A percentile compares a stretch with the other conserved stretches of the same genome.
Evolutionary conservation across 2,888 invertebrate genomes (phyloP).

Genomic region (Platypus cylindrus): DNA sequence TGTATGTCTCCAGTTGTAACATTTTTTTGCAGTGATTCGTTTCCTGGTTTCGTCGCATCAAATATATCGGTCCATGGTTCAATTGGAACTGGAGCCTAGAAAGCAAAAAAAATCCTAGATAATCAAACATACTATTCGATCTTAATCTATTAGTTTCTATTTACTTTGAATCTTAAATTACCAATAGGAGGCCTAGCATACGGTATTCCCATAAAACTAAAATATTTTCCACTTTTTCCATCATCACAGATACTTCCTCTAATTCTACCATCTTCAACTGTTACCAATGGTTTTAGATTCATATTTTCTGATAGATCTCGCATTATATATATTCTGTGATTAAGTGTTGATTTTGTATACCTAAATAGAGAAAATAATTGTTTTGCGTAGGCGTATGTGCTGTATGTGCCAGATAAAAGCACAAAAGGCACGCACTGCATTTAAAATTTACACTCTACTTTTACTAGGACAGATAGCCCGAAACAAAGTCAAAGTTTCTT

Average conservation of each 20-base stretch:
- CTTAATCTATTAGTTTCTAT: constrained; percentile 2
- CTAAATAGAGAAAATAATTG: too few species aligned
- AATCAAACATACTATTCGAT: too few species aligned
- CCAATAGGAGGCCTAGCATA: constrained; percentile 32
- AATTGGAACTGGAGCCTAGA: constrained; percentile 21
- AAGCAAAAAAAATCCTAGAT: too few species aligned
- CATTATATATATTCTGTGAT: too few species aligned
- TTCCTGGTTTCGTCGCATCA: constrained; percentile 21
- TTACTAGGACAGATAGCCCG: too few species aligned
- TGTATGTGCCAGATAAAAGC: too few species aligned
- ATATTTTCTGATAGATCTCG: too few species aligned
- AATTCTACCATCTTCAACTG: constrained; percentile 22
- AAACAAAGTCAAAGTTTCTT: too few species aligned
- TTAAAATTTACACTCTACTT: too few species aligned
- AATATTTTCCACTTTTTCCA: constrained; percentile 23
- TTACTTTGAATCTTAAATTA: constrained; percentile 31
- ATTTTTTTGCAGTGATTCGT: constrained; percentile 13
- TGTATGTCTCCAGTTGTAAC: constrained; percentile 8
- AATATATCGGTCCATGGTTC: constrained; percentile 22
- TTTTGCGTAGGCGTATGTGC: too few species aligned
- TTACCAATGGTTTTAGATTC: constrained; percentile 16
- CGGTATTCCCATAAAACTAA: constrained; percentile 31
- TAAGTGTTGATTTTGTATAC: too few species aligned
- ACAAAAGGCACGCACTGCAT: too few species aligned
- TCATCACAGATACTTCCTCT: constrained; percentile 23